Base-by-base conservation (phyloP, 2,888 invertebrate genomes). In the Phoenoteleia sp. region DNA sequence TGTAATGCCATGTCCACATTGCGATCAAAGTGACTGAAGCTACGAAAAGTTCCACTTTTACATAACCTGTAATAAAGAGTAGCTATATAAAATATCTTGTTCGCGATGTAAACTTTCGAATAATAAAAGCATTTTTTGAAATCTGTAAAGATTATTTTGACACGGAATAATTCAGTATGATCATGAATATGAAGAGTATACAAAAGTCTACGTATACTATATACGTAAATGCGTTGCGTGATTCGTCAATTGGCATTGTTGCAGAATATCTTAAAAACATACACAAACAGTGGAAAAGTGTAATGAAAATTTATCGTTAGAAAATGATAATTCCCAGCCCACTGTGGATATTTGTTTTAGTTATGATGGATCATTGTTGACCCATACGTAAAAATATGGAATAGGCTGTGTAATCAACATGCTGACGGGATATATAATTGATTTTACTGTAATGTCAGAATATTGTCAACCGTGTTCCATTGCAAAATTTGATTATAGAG, bases 121-220 rank as follows among this genome's bases (percentile, higher is more conserved):
- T 77, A 4, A 60, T 67, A 4, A 27, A 25, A 47, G 67, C 67
- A 60, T 77, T 77, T 33, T 67, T 67, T 58, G 36, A 58, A 58
- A 58, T 69, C 27, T 67, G 69, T 9, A 42, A 58, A 45, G 67
- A 60, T 17, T 39, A 56, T 77, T 58, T 71, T 25, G 79, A 36
- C 15, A 36, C 42, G 17, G 52, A 79, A 42, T 60, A 60, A 23
- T 71, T 79, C 42, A 11, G 56, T 5, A 69, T 79, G 69, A 52
- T 52, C 7, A 79, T 79, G 69, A 69, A 69, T 17, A 79, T 71
- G 58, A 45, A 33, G 2, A 19, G 45, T 15, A 33, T 72, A 3
- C 29, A n/a, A 7, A 36, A 52, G 54, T 15, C 67, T 1, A 67
- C 52, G 5, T 67, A 25, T 13, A 15, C 11, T 7, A 67, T 36